phyloP scores from a whole-genome alignment of 2,797 vertebrate genomes.

The Cercopithecus petaurista region DNA sequence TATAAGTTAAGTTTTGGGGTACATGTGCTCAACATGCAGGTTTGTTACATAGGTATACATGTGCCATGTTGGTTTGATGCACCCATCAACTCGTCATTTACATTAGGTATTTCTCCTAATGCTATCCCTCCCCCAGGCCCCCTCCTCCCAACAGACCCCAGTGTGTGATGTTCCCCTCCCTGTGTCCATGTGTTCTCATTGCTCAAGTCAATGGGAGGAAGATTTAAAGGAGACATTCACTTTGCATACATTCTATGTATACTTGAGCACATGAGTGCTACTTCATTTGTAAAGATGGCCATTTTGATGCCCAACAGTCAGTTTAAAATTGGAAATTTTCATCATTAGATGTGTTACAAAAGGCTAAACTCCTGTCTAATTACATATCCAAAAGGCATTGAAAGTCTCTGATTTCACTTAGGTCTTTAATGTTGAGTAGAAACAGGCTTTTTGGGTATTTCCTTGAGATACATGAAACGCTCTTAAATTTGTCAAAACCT shows the following conservation, averaged over 20 bases:
- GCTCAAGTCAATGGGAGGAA: background rate
- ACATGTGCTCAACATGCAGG: too few relatives aligned
- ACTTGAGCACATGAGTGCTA: background rate
- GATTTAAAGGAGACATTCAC: background rate
- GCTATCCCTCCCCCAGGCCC: too few relatives aligned
- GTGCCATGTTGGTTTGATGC: too few relatives aligned
- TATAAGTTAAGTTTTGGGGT: too few relatives aligned
- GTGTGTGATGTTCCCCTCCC: too few relatives aligned
- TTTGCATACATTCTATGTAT: background rate
- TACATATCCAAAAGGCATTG: slow-evolving; percentile 34
- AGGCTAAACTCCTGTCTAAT: background rate
- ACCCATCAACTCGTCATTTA: too few relatives aligned
- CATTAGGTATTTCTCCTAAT: too few relatives aligned
- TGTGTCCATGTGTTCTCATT: too few relatives aligned
- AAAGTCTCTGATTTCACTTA: background rate
- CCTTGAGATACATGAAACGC: background rate
- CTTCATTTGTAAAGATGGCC: background rate
- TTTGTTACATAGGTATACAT: too few relatives aligned
- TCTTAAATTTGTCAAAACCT: background rate
- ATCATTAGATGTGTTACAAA: background rate
- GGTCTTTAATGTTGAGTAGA: background rate
- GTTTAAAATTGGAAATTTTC: background rate
- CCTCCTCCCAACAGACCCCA: too few relatives aligned
- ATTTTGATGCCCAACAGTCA: background rate
- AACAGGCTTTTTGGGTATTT: background rate